Base-by-base conservation (phyloP, 2,888 invertebrate species). In the Spilarctia lutea region DNA sequence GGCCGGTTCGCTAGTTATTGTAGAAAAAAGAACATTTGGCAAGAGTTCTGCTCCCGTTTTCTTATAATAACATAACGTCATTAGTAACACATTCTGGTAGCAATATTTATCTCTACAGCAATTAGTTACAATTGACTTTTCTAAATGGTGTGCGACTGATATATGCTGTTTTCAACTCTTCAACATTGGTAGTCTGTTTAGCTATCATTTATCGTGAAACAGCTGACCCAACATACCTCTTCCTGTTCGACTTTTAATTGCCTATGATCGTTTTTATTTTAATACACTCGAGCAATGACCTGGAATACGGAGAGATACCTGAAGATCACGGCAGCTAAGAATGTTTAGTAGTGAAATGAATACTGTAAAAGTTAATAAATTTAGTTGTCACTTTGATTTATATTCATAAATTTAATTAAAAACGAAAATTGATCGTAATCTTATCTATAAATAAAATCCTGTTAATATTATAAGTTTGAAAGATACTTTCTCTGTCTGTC, bases 51-150 rank as follows among this genome's bases (percentile, higher is more conserved):
- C 20, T 69, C 24, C n/a, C n/a, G 66, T 42, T 66, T 24, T 13
- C 20, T 56, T 35, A 35, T 52, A 69, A 56, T n/a, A 69, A 33
- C 35, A 48, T 69, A 33, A 52, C 56, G n/a, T 24, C 48, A 56
- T 70, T 70, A 70, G 69, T 70, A n/a, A 39, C 39, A 56, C 3
- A 70, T 30, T 60, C 39, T 70, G 18, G 11, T 7, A 60, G 6
- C 27, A 65, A 24, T 63, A 71, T 71, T 71, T 45, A 71, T 45
- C 42, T 33, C 8, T 42, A 27, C 68, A 20, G 35, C 30, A 30
- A 71, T 71, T 71, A 65, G 45, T 71, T 65, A 69, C 68, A 69
- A 72, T 69, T 72, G 72, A 68, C 67, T 30, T 48, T 71, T 27
- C 52, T 67, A 68, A 33, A 68, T 63, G 30, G 30, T 63, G 45